Evolutionary conservation across 2,113 vertebrate species (phyloP), one percentile per base, ranked within the genome.

Genomic region (Petroica traversi): DNA sequence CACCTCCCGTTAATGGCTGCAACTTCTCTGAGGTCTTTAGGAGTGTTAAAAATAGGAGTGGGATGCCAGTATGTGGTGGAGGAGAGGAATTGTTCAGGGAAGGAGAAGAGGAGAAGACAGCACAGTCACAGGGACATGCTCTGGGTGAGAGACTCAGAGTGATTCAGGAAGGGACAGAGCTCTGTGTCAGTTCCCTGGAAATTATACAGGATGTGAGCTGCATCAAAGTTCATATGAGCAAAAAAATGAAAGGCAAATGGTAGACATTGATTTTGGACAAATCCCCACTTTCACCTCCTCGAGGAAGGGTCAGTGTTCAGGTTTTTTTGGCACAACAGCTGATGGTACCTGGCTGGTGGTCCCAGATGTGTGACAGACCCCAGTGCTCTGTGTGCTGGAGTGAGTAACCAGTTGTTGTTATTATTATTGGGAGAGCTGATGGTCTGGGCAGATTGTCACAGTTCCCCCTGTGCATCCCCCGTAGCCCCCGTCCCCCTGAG

Each of bases 181-280:
- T 51, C 72, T 19, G 14, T n/a, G 49, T n/a, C 54, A 58, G 49
- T 8, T 13, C 28, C 36, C 41, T 45, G 72, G 46, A 52, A 83
- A 79, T 68, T 6, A 41, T 0, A 8, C 0, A 0, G 11, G 22
- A 5, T 9, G 8, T 24, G 20, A 24, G 7, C 59, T 71, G n/a
- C 49, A 34, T 6, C 43, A 16, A 49, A 59, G 16, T 20, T 49
- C 19, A 5, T 12, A 5, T 1, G 8, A 89, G 17, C 2, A 23
- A 66, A 67, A 34, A 48, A 29, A 5, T 38, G 45, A 23, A n/a
- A 6, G 11, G 33, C 17, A 57, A 52, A 41, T 6, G 15, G 23
- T 34, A 71, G 46, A 23, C 29, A 11, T 4, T 14, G 52, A 8
- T 38, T 38, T 67, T 2, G 59, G 73, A 22, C 33, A 22, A 34